Evolutionary conservation across 2,113 vertebrate genomes (phyloP).

Genomic region (Fulica atra): DNA sequence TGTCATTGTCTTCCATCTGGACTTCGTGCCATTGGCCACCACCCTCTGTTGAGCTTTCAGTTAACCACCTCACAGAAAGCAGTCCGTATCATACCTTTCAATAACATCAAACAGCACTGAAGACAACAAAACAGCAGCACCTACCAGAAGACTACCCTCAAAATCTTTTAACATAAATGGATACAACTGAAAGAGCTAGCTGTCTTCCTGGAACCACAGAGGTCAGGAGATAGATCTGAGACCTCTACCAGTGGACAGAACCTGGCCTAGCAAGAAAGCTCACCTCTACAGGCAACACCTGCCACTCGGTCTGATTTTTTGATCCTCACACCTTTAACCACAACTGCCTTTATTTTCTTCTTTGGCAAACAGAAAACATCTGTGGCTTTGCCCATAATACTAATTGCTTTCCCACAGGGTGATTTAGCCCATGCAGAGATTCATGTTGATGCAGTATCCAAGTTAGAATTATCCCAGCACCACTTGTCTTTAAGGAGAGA

Average conservation of each 20-base stretch:
- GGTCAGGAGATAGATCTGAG: background rate
- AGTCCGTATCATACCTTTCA: background rate
- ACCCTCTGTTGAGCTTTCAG: background rate
- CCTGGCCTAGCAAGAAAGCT: background rate
- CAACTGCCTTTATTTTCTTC: background rate
- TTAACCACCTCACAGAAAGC: background rate
- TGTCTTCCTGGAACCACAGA: background rate
- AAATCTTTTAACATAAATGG: background rate
- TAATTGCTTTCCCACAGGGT: background rate
- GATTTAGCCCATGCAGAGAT: background rate
- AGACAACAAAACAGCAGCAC: background rate
- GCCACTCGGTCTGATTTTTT: background rate
- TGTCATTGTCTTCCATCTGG: too few species aligned
- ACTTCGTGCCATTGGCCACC: too few species aligned
- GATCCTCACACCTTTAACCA: background rate
- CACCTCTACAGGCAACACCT: background rate
- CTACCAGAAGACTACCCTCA: background rate
- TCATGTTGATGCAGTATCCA: background rate
- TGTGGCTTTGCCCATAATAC: background rate
- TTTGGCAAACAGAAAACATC: background rate
- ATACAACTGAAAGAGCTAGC: background rate
- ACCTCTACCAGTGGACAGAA: background rate
- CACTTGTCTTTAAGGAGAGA: background rate
- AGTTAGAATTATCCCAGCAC: background rate
- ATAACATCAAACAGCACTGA: background rate